Conservation (phyloP, 2,113 vertebrate genomes). For the Mormyrus lacerda region DNA sequence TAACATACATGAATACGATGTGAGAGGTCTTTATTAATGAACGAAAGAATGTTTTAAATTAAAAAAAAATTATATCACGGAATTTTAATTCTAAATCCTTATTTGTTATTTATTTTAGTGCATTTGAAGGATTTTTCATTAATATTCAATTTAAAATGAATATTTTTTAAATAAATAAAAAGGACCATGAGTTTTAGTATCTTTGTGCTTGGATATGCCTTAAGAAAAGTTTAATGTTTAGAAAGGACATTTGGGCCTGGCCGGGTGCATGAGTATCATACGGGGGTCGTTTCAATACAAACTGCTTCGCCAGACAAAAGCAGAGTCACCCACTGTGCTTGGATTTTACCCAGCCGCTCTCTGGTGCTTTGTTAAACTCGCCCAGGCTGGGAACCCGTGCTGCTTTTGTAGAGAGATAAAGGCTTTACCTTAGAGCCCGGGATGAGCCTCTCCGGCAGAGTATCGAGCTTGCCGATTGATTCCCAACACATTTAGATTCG, state of each 20-base stretch:
- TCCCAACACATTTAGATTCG: neutral
- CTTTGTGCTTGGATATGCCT: neutral
- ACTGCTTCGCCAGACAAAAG: neutral
- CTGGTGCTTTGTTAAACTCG: neutral
- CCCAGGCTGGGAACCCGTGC: neutral
- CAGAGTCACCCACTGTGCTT: neutral
- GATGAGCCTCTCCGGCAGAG: neutral
- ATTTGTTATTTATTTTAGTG: neutral
- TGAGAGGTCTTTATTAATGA: neutral
- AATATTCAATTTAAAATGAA: neutral
- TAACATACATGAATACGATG: neutral
- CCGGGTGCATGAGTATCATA: neutral
- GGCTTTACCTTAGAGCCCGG: neutral
- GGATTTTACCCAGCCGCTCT: neutral
- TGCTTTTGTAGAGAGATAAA: conserved; percentile 9
- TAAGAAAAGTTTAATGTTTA: neutral
- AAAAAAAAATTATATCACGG: neutral
- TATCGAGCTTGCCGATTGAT: neutral
- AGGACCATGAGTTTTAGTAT: neutral
- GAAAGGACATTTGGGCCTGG: neutral
- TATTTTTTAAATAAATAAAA: neutral
- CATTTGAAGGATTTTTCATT: neutral
- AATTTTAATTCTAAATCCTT: neutral
- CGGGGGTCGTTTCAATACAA: neutral
- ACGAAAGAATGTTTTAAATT: neutral